Conservation (phyloP, 2,888 invertebrate genomes). For the Eupithecia dodoneata region DNA sequence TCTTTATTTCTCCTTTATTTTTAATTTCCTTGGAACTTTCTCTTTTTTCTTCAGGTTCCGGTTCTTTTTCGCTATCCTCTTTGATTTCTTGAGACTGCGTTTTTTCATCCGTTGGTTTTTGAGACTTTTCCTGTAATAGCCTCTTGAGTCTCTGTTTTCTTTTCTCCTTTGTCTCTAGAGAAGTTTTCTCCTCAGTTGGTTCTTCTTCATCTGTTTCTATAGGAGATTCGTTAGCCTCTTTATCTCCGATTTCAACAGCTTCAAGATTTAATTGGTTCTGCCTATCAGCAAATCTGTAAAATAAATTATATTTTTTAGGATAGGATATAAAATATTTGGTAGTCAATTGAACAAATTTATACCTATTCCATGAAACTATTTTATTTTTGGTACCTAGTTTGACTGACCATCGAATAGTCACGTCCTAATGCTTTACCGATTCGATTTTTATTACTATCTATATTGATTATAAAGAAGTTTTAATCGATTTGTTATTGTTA, state of each 20-base stretch:
- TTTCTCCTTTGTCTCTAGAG: constrained; percentile 64
- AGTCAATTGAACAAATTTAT: neutral
- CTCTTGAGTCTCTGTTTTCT: constrained; percentile 70
- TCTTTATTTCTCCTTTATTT: constrained; percentile 30
- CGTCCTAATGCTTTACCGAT: no score
- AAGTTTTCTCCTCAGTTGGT: constrained; percentile 52
- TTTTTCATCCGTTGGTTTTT: constrained; percentile 48
- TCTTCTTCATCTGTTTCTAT: constrained; percentile 75
- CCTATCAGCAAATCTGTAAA: constrained; percentile 72
- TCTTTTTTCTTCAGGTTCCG: constrained; percentile 14
- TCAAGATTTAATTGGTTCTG: constrained; percentile 73
- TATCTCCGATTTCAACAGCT: constrained; percentile 74
- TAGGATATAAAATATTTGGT: neutral
- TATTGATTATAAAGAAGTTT: no score
- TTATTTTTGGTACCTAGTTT: no score
- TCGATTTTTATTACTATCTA: no score
- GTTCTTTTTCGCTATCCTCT: constrained; percentile 14
- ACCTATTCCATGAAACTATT: no score
- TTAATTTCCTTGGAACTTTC: constrained; percentile 19
- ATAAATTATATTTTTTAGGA: neutral
- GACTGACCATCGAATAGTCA: no score
- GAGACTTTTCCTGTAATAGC: constrained; percentile 66
- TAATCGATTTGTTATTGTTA: no score
- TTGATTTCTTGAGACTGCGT: constrained; percentile 43
- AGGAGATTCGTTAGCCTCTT: constrained; percentile 77